Base-by-base conservation (phyloP, 2,888 invertebrate genomes). In the Mythimna impura region DNA sequence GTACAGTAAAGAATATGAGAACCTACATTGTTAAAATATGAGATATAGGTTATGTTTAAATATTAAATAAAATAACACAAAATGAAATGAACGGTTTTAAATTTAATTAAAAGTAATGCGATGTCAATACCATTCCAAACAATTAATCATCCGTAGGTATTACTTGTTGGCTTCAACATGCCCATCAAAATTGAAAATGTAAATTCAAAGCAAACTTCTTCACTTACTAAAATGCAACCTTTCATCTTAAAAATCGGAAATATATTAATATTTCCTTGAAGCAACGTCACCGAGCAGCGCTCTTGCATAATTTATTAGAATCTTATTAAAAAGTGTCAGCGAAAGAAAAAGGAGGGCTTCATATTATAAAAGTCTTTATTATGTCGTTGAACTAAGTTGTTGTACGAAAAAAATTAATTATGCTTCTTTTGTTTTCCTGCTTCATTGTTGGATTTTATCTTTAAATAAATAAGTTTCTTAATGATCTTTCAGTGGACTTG, bases 241-340 rank as follows among this genome's bases (percentile, higher is more conserved):
- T 72, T 66, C 43, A 69, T 76, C 64, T 69, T 34, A 81, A 87
- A 83, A 82, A 78, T 80, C 60, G 74, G 71, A 73, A 79, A 80
- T 76, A 80, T 80, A 77, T 81, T 76, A 85, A 83, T 86, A 88
- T 88, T 89, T 87, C 86, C 86, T 85, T 82, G 85, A 84, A 86
- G 84, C 87, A 85, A 86, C 90, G 88, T 90, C 90, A 91, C 89
- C 84, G 85, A 87, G 88, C 88, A 82, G 75, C 77, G 85, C 86
- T 85, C 87, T 88, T 91, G 93, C 93, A 93, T 94, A 94, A 93
- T 94, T 94, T 93, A 94, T 93, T 91, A 93, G 92, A 92, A 92
- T 92, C 92, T 93, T 94, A 94, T 93, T 94, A 94, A 93, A 94
- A 94, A 94, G 91, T 94, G 93, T 93, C 93, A 91, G 91, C 89